Evolutionary conservation across 2,113 vertebrate genomes (phyloP).

Genomic region (Trichechus manatus): DNA sequence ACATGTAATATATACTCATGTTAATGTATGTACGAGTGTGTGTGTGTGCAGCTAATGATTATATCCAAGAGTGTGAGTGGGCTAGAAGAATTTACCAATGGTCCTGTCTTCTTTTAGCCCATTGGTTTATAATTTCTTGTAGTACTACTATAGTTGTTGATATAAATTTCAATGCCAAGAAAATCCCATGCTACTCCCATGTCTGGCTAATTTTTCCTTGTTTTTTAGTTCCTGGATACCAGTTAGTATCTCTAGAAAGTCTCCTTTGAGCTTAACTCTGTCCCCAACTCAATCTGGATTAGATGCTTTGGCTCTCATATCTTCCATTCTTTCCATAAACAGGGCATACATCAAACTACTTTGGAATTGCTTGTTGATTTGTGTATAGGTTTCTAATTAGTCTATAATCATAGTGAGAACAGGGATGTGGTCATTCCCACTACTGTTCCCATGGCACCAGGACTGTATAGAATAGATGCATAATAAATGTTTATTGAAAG

Average conservation of each 20-base stretch:
- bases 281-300: rapidly evolving
- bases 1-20: no score
- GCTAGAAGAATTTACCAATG: not conserved
- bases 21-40: not conserved
- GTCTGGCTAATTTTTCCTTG: not conserved
- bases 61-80: not conserved
- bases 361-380: not conserved
- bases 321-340: not conserved
- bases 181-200: not conserved
- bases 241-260: not conserved
- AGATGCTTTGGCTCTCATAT: not conserved
- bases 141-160: not conserved
- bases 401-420: not conserved
- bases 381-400: not conserved
- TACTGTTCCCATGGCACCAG: not conserved
- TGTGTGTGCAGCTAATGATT: not conserved
- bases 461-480: not conserved
- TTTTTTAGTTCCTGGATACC: not conserved
- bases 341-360: rapidly evolving
- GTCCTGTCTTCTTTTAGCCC: not conserved
- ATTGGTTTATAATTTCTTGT: not conserved
- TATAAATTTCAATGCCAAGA: not conserved
- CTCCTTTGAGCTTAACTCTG: not conserved
- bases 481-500: no score
- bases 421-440: not conserved